phyloP scores from a whole-genome alignment of 2,888 invertebrate genomes.

The Cactoblastis cactorum region DNA sequence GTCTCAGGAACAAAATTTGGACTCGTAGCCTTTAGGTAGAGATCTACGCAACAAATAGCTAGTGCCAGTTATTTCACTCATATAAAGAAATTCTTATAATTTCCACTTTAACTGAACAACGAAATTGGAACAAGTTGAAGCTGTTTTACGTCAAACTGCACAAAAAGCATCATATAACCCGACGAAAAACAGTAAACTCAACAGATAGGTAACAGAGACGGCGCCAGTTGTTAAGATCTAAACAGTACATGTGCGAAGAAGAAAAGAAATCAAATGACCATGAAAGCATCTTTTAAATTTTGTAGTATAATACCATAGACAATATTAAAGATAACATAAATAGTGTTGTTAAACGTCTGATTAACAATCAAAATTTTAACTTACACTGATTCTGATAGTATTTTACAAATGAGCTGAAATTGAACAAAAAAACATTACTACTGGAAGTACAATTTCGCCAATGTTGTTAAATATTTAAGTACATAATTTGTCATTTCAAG shows the following conservation, averaged over 20 bases:
- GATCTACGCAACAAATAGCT: constrained; percentile 47
- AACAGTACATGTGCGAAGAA: constrained; percentile 11
- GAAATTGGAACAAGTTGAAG: constrained; percentile 61
- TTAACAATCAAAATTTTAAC: neutral
- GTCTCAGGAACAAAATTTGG: constrained; percentile 59
- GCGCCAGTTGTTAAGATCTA: constrained; percentile 25
- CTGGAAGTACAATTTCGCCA: too few relatives aligned
- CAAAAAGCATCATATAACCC: constrained; percentile 59
- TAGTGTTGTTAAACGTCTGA: neutral
- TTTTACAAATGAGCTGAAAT: too few relatives aligned
- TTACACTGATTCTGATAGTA: too few relatives aligned
- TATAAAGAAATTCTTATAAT: constrained; percentile 55
- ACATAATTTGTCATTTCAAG: too few relatives aligned
- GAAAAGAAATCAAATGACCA: constrained; percentile 27
- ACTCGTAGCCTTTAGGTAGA: constrained; percentile 38
- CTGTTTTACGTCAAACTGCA: constrained; percentile 70
- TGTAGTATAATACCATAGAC: constrained; percentile 37
- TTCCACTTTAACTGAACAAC: constrained; percentile 51
- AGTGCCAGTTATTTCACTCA: constrained; percentile 58
- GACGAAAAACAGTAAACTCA: constrained; percentile 21
- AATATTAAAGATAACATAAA: constrained; percentile 19
- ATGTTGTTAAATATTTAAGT: too few relatives aligned
- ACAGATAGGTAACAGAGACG: constrained; percentile 8
- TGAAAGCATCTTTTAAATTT: constrained; percentile 20
- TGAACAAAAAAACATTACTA: too few relatives aligned